Evolutionary conservation across 1,140 invertebrate genomes (phyloP).

Genomic region (Ladona fulva): DNA sequence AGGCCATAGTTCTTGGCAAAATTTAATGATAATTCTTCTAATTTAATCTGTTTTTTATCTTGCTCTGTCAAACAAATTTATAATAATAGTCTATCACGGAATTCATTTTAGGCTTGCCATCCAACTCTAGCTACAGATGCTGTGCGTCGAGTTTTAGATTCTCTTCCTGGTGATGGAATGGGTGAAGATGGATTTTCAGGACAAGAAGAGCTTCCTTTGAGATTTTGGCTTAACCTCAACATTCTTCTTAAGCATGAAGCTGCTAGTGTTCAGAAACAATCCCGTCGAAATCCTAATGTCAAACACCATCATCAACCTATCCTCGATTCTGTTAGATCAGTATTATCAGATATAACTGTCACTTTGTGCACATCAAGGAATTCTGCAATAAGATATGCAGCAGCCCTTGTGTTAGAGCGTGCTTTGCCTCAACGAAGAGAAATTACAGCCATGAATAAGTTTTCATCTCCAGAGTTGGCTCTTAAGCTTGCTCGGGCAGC

Average conservation of each 20-base stretch:
- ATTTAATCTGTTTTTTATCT: too few relatives aligned
- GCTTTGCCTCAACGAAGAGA: background rate
- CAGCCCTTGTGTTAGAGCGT: background rate
- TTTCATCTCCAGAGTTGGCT: conserved; percentile 27
- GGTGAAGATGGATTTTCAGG: background rate
- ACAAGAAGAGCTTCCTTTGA: background rate
- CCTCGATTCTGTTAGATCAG: background rate
- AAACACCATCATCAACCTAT: background rate
- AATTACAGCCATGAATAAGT: background rate
- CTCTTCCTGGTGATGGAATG: background rate
- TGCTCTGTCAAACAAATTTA: too few relatives aligned
- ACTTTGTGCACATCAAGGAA: background rate
- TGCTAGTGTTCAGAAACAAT: background rate
- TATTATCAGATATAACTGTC: background rate
- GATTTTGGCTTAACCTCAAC: background rate
- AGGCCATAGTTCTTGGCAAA: too few relatives aligned
- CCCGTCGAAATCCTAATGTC: background rate
- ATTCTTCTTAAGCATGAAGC: background rate
- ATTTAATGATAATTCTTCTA: too few relatives aligned
- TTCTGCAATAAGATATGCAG: background rate
- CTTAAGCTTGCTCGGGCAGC: conserved; percentile 57
- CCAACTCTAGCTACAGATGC: background rate
- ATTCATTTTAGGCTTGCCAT: background rate
- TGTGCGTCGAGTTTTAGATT: background rate
- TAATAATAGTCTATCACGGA: too few relatives aligned